Evolutionary conservation across 2,113 vertebrate genomes (phyloP), one percentile per base, ranked within the genome.

Genomic region (Channa argus): DNA sequence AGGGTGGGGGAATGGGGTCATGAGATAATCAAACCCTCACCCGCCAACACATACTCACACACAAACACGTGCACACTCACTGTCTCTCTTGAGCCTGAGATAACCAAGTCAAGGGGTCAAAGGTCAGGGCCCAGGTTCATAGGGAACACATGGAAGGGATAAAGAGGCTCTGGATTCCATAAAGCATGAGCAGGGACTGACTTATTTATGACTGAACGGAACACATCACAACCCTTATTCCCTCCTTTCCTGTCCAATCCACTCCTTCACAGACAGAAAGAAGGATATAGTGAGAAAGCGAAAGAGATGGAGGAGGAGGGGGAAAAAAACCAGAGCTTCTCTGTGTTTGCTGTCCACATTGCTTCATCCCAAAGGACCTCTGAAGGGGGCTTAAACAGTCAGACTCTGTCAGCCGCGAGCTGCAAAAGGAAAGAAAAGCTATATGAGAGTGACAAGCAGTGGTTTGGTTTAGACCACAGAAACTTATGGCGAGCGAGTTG

Each of bases 111-210:
- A 83, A 86, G 82, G 66, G 88, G 80, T 91, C 82, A 91, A 53
- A 86, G 92, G 86, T 94, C 86, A 88, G 68, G 75, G 86, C 78
- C 82, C 85, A 64, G 79, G 86, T 84, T 92, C 90, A 89, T 79
- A 85, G 72, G 79, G 85, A 93, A 94, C 93, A 94, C 92, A 94
- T 94, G 92, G 93, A 90, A 90, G 83, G 90, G 89, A 92, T 93
- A 93, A 92, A 89, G 81, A 86, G 77, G 66, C 79, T 93, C 92
- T 93, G 93, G 89, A 90, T 93, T 93, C 86, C 84, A 92, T 94
- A 93, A 94, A 92, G 87, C 71, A 46, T 38, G 74, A 90, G 83
- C 81, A 63, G 79, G 79, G 75, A 76, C 41, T 34, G 83, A 90
- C 80, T 93, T 92, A 93, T 93, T 94, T 94, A 94, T 86, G 89